Evolutionary conservation across 2,888 invertebrate genomes (phyloP), one percentile per base, ranked within the genome.

Genomic region (Cephus nigrinus): DNA sequence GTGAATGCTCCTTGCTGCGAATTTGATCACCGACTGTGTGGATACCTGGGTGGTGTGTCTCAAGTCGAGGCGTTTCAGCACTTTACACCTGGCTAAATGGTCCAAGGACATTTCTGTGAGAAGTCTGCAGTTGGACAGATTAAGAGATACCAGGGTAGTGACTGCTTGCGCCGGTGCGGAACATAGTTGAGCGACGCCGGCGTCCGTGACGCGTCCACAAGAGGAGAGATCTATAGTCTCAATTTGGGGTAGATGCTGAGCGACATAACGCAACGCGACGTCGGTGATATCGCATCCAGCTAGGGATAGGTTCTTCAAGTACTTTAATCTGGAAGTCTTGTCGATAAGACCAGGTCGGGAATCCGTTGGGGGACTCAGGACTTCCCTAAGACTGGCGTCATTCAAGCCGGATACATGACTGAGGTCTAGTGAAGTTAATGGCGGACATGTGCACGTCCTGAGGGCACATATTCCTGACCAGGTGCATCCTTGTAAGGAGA

Each of bases 211-310:
- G 34, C 97, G 94, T 78, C 96, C 95, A 92, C 98, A 98, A 78
- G 97, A 96, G 82, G 97, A 94, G 84, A 98, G 93, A 92, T 97
- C 97, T 84, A 98, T 92, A 83, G 95, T 94, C 78, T 94, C 93
- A 76, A 98, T 92, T 85, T 94, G 94, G 0, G 96, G 96, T 78
- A 97, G 89, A 82, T 96, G 96, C 92, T 97, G 95, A 0, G 95
- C 95, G 11, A 96, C 94, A 84, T 95, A 95, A 15, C 95, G 93
- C 91, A 97, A 93, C 0, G 97, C 95, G n/a, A 97, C 95, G 90
- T 98, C 98, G 0, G 97, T 96, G 81, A 98, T 94, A 86, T 98
- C 97, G 0, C 97, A 97, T 15, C 98, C 98, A 34, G 97, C 96
- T 76, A 98, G 92, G 81, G 95, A 94, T 31, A 98, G 92, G 77